These are phyloP conservation scores for Garrulus glandarius DNA, from an alignment of 2,797 vertebrate genomes.

Conservation along the genomic window DNA sequence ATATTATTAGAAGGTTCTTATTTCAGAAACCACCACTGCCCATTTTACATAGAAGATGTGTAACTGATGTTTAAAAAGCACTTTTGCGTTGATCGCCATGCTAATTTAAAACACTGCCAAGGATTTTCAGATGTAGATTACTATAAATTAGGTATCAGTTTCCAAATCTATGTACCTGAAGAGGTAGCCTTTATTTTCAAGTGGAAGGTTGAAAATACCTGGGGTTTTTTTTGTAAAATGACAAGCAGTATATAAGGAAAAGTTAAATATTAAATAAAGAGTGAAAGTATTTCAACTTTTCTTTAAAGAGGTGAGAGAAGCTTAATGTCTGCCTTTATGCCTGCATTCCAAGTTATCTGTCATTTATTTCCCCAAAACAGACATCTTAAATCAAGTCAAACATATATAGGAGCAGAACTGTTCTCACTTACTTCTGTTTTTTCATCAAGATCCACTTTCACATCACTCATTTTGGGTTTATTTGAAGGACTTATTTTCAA, in stretches of 20 bases:
- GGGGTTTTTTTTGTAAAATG: neutral
- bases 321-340: neutral
- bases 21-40: neutral
- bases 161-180: neutral
- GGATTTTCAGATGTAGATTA: neutral
- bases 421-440: constrained; percentile 69
- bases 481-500: neutral
- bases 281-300: neutral
- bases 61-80: neutral
- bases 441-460: constrained; percentile 46
- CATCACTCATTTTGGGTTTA: neutral
- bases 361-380: neutral
- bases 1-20: neutral
- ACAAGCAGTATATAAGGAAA: neutral
- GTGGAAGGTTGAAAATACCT: neutral
- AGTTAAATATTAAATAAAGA: neutral
- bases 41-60: neutral
- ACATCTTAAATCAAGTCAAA: neutral
- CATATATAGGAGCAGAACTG: neutral
- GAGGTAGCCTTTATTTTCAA: neutral
- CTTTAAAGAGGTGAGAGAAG: neutral
- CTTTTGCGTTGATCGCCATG: neutral
- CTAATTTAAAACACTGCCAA: neutral
- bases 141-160: neutral
- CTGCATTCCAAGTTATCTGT: neutral